Percentiles rank a stretch among this genome's conserved stretches.
Evolutionary conservation across 2,888 invertebrate genomes (phyloP).

Genomic region (Drosophila yooni): DNA sequence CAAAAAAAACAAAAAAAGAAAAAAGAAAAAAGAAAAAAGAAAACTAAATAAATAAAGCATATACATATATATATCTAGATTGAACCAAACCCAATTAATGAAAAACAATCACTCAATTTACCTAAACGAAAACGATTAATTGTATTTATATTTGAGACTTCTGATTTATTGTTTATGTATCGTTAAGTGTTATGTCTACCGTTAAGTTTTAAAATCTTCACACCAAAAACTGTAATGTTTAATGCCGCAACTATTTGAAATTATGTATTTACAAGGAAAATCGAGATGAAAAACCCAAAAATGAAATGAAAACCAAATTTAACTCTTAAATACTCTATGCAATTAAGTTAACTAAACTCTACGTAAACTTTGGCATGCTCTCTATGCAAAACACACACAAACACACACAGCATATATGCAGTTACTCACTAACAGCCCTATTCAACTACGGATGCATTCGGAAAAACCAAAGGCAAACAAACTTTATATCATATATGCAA

Average conservation of each 20-base stretch:
- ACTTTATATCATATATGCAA: constrained; percentile 57
- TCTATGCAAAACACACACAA: constrained; percentile 37
- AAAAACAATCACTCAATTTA: constrained; percentile 81
- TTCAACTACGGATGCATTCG: constrained; percentile 60
- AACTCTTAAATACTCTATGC: constrained; percentile 71
- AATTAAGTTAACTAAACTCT: constrained; percentile 65
- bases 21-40: constrained; percentile 7
- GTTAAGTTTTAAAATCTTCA: constrained; percentile 74
- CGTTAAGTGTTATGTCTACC: constrained; percentile 77
- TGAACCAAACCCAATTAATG: constrained; percentile 76
- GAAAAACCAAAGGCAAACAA: constrained; percentile 54
- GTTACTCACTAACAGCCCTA: constrained; percentile 53
- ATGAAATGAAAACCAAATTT: constrained; percentile 10
- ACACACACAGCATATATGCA: constrained; percentile 27
- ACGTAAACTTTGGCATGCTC: constrained; percentile 50
- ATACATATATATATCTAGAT: constrained; percentile 31
- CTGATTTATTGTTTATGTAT: constrained; percentile 52
- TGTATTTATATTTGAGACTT: constrained; percentile 63
- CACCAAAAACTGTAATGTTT: constrained; percentile 40
- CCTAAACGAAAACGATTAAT: constrained; percentile 54
- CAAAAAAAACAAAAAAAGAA: neutral
- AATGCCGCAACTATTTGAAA: constrained; percentile 55
- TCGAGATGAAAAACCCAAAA: neutral
- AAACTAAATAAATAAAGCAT: constrained; percentile 2
- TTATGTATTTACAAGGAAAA: constrained; percentile 64